Conservation (phyloP, 2,888 invertebrate species). For the Drosophila melanocephala region DNA sequence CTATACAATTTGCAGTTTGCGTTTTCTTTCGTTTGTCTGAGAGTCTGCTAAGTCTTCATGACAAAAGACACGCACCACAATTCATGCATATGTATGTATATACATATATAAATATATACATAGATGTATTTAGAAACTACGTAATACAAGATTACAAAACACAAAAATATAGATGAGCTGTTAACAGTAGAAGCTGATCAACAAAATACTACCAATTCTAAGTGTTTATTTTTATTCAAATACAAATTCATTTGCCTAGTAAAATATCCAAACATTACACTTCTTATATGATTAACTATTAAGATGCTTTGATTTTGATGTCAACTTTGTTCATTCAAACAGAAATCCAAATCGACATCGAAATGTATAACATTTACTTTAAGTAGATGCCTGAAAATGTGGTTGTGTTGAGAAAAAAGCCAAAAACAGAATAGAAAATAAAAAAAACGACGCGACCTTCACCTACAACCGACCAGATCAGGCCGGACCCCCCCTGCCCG, state of each 20-base stretch:
- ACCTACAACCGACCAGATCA: constrained; percentile 64
- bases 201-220: not conserved
- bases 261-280: not conserved
- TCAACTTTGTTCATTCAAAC: not conserved
- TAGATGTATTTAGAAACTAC: constrained; percentile 13
- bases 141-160: constrained; percentile 32
- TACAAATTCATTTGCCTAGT: not conserved
- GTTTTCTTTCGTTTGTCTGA: constrained; percentile 32
- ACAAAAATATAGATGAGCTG: not conserved
- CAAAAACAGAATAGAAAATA: constrained; percentile 41
- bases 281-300: not conserved
- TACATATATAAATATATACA: not conserved
- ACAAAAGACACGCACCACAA: constrained; percentile 65
- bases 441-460: constrained; percentile 59
- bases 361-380: not conserved
- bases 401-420: constrained; percentile 2
- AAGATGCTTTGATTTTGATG: not conserved
- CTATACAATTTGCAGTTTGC: constrained; percentile 74
- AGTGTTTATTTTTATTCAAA: not conserved
- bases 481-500: constrained; percentile 4
- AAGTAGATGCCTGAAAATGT: not conserved
- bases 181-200: not conserved
- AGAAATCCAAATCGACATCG: not conserved
- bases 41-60: constrained; percentile 42
- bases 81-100: not conserved